Evolutionary conservation across 1,140 invertebrate species (phyloP).

Genomic region (Babylonia areolata): DNA sequence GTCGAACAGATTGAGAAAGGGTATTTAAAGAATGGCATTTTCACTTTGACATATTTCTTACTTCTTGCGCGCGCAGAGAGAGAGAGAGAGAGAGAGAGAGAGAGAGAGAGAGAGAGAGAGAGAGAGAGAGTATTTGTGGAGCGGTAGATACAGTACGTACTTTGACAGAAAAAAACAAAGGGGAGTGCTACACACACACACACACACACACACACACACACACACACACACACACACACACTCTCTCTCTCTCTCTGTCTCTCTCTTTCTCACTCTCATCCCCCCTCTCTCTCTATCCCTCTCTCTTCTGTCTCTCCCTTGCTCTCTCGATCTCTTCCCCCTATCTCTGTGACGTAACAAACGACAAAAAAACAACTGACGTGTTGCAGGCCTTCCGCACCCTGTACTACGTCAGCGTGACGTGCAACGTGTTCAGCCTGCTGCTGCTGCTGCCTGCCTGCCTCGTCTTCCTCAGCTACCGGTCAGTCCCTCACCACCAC

Average conservation of each 20-base stretch:
- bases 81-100: too few species aligned
- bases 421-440: slow-evolving; percentile 41
- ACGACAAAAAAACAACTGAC: not conserved
- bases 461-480: slow-evolving; percentile 42
- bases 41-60: too few species aligned
- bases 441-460: slow-evolving; percentile 42
- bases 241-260: not conserved
- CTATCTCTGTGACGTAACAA: not conserved
- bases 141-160: too few species aligned
- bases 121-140: too few species aligned
- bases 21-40: too few species aligned
- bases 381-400: slow-evolving; percentile 27
- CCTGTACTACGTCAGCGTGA: slow-evolving; percentile 40
- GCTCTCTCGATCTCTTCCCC: not conserved
- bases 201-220: too few species aligned
- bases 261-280: not conserved
- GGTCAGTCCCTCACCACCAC: slow-evolving; percentile 34
- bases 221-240: too few species aligned
- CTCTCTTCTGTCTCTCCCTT: not conserved
- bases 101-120: too few species aligned
- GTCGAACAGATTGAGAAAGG: too few species aligned
- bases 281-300: not conserved
- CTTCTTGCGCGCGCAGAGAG: too few species aligned
- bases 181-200: too few species aligned
- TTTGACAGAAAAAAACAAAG: too few species aligned